Base-by-base conservation (phyloP, 2,113 vertebrate species). In the Piaya cayana region DNA sequence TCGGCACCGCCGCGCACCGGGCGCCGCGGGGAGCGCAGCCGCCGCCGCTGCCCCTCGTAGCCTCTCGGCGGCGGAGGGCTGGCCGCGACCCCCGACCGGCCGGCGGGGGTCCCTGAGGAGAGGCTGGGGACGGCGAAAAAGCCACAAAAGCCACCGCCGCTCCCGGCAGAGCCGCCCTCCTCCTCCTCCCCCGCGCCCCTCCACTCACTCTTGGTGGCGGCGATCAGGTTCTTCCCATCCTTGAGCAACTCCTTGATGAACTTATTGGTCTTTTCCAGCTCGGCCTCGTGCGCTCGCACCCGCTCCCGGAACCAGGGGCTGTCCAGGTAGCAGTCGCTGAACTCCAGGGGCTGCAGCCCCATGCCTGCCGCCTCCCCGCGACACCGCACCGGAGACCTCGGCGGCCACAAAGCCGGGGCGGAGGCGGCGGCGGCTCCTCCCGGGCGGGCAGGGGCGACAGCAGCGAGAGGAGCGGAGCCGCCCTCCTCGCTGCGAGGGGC, bases 231-330 rank as follows among this genome's bases (percentile, higher is more conserved):
- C 97, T 99, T 99, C 3, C 99, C 99, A 95, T 99, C 99, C 96
- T 99, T 99, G 87, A 99, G 99, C 75, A 99, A 97, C 87, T 99
- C 99, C 95, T 99, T 99, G 93, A 99, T 99, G 80, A 99, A 99
- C 95, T 99, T 99, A 98, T 99, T 99, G 56, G 99, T 99, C 96
- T 98, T 98, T 92, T 99, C 99, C 97, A 99, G 97, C 97, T 99
- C 99, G 27, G 98, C 99, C 97, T 99, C 99, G 26, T 99, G 99
- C 2, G 99, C 98, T 79, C 98, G 98, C 49, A 99, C 98, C 91
- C 99, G 98, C 69, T 99, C 99, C 96, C 99, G 97, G 97, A 99
- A 99, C 92, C 96, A 91, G 25, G 99, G 99, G 94, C 99, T 99
- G 97, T 99, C 99, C 98, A 99, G 97, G 98, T 99, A 99, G 98